These are phyloP conservation scores for Phrynocephalus versicolor DNA, from an alignment of 2,113 vertebrate species.

Conservation along the genomic window DNA sequence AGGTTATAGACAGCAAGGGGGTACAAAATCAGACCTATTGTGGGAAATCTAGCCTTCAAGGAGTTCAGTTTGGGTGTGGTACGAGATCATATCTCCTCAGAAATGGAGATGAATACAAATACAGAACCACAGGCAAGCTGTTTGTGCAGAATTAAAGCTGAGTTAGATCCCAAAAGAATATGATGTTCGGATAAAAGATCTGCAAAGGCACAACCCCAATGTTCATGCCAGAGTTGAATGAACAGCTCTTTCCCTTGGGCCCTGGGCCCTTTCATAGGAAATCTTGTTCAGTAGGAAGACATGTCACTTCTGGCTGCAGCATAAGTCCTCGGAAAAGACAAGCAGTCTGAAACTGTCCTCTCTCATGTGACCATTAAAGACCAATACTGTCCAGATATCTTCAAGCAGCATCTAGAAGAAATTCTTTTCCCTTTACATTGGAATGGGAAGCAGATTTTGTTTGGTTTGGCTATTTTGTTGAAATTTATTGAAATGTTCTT, in stretches of 20 bases:
- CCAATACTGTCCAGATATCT: too few relatives aligned
- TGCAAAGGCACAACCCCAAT: background rate
- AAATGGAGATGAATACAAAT: background rate
- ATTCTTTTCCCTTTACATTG: background rate
- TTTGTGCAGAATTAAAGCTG: too few relatives aligned
- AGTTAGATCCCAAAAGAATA: background rate
- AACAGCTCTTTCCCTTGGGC: background rate
- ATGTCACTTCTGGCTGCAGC: background rate
- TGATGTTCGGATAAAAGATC: background rate
- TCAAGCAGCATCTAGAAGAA: too few relatives aligned
- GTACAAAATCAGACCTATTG: too few relatives aligned
- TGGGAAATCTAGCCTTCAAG: background rate
- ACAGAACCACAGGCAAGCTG: background rate
- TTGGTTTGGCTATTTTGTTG: background rate
- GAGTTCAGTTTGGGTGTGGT: background rate
- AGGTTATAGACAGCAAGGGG: background rate
- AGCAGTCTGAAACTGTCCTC: background rate
- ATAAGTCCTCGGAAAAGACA: background rate
- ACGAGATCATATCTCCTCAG: background rate
- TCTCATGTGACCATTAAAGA: too few relatives aligned
- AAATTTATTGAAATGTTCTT: too few relatives aligned
- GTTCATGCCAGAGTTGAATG: background rate
- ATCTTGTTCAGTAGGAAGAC: background rate
- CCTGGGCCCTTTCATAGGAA: background rate
- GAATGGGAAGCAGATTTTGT: background rate